A percentile compares a stretch with the other conserved stretches of the same genome.
Conservation (phyloP, 2,797 vertebrate genomes). For the Philypnodon macrostomus region DNA sequence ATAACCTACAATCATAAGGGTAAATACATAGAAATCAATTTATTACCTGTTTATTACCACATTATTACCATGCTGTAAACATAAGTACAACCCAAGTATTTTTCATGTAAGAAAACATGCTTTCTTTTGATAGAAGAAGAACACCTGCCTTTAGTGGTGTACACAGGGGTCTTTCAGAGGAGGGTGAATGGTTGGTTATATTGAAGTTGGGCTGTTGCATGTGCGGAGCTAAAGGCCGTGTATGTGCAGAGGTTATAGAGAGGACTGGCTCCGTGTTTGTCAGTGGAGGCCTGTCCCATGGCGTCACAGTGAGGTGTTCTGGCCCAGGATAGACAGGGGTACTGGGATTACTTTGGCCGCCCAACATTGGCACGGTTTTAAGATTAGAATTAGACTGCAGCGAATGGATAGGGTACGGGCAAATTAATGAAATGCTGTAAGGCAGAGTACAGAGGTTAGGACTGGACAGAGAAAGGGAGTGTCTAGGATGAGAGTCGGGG, state of each 20-base stretch:
- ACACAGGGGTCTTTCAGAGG: conserved; percentile 34
- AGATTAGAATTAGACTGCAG: conserved; percentile 24
- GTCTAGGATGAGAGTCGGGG: conserved; percentile 18
- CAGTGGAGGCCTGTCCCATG: conserved; percentile 35
- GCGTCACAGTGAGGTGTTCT: conserved; percentile 21
- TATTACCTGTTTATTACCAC: no score
- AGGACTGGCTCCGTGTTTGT: conserved; percentile 16
- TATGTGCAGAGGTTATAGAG: conserved; percentile 12
- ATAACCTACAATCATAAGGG: no score
- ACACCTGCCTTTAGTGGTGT: conserved; percentile 62
- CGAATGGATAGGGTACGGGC: conserved; percentile 29
- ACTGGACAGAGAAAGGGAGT: conserved; percentile 27
- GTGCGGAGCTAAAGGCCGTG: conserved; percentile 17
- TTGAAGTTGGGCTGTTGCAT: conserved; percentile 23
- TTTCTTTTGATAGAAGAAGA: background rate
- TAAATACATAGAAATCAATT: no score
- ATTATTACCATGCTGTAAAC: no score
- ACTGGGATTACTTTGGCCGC: conserved; percentile 46
- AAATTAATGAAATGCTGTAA: conserved; percentile 21
- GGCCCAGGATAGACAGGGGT: conserved; percentile 23
- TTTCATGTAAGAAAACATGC: background rate
- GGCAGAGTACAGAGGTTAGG: conserved; percentile 31
- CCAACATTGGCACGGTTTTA: conserved; percentile 26
- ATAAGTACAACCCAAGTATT: no score
- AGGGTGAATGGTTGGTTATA: conserved; percentile 26